Conservation (phyloP, 1,140 invertebrate genomes). For the Lepidotrigona ventralis region DNA sequence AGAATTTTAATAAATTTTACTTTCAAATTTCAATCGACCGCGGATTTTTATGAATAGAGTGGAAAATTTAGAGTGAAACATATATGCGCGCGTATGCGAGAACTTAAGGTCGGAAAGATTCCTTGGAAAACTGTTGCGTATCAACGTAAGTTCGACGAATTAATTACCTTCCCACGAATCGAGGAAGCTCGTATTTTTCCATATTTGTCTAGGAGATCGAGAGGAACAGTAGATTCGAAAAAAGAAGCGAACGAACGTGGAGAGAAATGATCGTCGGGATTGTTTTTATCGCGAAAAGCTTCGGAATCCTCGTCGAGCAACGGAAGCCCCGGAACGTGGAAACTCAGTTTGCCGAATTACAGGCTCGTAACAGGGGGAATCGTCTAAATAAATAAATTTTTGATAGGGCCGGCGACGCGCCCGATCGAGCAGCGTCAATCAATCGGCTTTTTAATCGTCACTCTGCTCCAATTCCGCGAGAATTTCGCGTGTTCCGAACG, state of each 20-base stretch:
- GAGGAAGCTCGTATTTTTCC: too few species aligned
- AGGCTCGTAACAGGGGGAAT: neutral
- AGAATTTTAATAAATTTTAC: too few species aligned
- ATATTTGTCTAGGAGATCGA: too few species aligned
- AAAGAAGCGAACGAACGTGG: neutral
- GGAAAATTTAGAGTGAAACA: too few species aligned
- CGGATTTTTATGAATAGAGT: too few species aligned
- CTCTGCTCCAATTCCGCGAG: constrained; percentile 12
- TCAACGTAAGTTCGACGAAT: too few species aligned
- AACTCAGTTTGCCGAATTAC: constrained; percentile 38
- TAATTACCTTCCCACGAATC: too few species aligned
- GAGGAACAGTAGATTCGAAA: neutral
- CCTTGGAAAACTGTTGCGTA: too few species aligned
- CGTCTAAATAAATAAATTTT: constrained; percentile 40
- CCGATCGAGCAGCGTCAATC: constrained; percentile 33
- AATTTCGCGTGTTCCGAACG: neutral
- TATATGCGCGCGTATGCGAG: too few species aligned
- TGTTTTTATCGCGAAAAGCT: constrained; percentile 5
- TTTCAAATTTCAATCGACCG: too few species aligned
- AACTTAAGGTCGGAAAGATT: too few species aligned
- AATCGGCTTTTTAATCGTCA: constrained; percentile 42
- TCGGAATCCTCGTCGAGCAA: neutral
- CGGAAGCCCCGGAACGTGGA: neutral
- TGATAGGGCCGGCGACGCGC: constrained; percentile 19
- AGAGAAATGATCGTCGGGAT: neutral